Conservation (phyloP, 2,888 invertebrate genomes). For the Muscina levida region DNA sequence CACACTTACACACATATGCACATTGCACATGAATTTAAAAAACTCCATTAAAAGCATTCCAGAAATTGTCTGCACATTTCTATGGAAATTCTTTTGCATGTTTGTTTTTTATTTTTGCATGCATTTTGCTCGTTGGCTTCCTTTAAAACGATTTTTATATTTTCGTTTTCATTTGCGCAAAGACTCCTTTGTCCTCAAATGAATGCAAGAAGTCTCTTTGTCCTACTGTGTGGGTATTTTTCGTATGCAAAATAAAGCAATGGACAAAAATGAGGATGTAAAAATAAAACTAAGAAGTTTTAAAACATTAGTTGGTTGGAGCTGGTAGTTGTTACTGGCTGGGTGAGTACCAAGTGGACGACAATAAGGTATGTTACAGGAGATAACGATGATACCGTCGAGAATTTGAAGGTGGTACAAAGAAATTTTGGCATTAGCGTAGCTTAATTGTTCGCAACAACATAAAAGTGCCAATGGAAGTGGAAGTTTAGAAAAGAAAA, state of each 20-base stretch:
- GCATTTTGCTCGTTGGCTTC: neutral
- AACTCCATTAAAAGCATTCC: constrained; percentile 11
- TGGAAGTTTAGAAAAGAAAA: too few relatives aligned
- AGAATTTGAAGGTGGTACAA: too few relatives aligned
- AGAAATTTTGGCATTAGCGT: too few relatives aligned
- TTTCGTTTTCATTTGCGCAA: constrained; percentile 51
- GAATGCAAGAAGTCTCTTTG: neutral
- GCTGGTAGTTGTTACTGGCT: too few relatives aligned
- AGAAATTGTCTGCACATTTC: constrained; percentile 32
- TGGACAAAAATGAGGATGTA: neutral
- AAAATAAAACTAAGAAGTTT: too few relatives aligned
- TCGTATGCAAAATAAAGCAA: neutral
- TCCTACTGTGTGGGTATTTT: neutral
- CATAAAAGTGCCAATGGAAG: too few relatives aligned
- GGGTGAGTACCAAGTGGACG: too few relatives aligned
- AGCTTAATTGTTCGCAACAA: too few relatives aligned
- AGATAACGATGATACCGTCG: too few relatives aligned
- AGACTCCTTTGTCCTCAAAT: constrained; percentile 15
- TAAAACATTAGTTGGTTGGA: too few relatives aligned
- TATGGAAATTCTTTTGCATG: neutral
- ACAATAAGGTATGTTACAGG: too few relatives aligned
- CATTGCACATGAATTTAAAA: constrained; percentile 30
- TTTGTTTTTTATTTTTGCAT: neutral
- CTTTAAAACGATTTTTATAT: constrained; percentile 44
- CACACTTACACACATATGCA: neutral